Evolutionary conservation across 2,113 vertebrate genomes (phyloP).

Genomic region (Zapornia atra): DNA sequence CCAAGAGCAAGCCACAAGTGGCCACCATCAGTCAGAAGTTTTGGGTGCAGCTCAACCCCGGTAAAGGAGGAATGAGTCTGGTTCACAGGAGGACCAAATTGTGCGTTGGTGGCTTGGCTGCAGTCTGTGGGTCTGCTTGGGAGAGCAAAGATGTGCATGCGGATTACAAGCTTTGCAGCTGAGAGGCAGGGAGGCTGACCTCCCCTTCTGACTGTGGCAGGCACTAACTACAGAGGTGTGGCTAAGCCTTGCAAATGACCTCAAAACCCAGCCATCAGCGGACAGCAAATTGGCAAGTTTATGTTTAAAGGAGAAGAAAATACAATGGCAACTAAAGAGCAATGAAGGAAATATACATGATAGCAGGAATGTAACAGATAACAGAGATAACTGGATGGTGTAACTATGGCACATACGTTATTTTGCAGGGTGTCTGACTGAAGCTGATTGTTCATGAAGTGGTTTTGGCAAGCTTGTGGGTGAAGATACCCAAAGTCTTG

Average conservation of each 20-base stretch:
- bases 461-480: neutral
- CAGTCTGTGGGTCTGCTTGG: neutral
- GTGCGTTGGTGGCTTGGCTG: neutral
- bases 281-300: neutral
- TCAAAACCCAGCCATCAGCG: neutral
- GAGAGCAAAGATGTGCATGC: fast-evolving
- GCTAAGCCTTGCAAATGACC: neutral
- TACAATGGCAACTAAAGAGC: neutral
- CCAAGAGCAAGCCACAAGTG: neutral
- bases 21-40: neutral
- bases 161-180: neutral
- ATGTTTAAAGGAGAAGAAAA: neutral
- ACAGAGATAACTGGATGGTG: neutral
- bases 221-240: neutral
- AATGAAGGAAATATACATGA: neutral
- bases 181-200: neutral
- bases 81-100: neutral
- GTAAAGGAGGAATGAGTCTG: neutral
- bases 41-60: neutral
- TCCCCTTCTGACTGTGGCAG: neutral
- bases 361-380: neutral
- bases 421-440: neutral
- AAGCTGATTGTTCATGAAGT: neutral
- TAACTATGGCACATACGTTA: neutral
- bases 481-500: neutral